Conservation (phyloP, 2,888 invertebrate species). For the Dorcus parallelipipedus region DNA sequence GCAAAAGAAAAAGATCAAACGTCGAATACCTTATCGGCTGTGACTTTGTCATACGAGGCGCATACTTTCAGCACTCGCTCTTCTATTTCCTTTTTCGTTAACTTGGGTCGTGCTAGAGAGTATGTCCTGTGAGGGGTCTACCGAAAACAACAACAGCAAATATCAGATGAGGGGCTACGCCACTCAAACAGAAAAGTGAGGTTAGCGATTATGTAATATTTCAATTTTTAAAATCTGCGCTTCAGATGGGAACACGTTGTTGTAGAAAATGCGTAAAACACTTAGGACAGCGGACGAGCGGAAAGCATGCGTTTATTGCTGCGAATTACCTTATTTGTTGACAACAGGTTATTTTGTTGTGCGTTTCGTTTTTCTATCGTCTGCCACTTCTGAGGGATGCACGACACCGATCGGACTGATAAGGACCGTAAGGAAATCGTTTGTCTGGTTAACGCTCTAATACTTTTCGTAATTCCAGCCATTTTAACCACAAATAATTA, state of each 20-base stretch:
- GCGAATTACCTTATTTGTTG: conserved; percentile 33
- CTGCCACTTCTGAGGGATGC: conserved; percentile 25
- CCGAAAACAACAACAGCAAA: no score
- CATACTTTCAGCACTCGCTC: conserved; percentile 85
- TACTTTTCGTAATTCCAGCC: conserved; percentile 31
- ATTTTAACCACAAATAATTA: conserved; percentile 17
- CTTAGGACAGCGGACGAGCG: not conserved
- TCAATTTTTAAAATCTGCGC: no score
- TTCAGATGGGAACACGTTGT: no score
- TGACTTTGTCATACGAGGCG: conserved; percentile 85
- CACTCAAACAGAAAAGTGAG: conserved; percentile 3
- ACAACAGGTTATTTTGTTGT: conserved; percentile 16
- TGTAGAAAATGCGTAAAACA: no score
- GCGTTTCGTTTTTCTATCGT: conserved; percentile 18
- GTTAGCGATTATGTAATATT: conserved; percentile 15
- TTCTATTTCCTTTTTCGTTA: conserved; percentile 64
- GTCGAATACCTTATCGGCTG: conserved; percentile 73
- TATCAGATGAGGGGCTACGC: not conserved
- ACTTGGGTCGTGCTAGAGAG: conserved; percentile 51
- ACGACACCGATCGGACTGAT: conserved; percentile 25
- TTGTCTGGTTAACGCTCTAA: conserved; percentile 28
- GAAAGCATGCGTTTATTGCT: not conserved
- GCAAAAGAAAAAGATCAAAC: conserved; percentile 35
- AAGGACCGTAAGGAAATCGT: conserved; percentile 25
- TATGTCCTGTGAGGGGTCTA: conserved; percentile 26